Evolutionary conservation across 2,888 invertebrate species (phyloP), one percentile per base, ranked within the genome.

Genomic region (Andrena trimmerana): DNA sequence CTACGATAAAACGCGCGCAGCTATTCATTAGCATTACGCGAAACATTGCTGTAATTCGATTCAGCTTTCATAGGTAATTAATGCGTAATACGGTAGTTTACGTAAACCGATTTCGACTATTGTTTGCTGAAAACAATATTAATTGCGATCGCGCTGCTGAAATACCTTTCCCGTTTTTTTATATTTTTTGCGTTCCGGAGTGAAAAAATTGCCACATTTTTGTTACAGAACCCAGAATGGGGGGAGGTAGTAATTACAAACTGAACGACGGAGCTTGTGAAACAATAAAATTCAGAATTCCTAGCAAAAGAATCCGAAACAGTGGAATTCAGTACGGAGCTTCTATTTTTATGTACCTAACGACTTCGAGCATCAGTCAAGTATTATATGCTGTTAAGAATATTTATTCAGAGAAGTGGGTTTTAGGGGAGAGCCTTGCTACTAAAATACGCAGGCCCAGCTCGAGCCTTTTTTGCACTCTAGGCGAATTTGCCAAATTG

Each of bases 1-100:
- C 16, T n/a, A 3, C 5, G 29, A 48, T 24, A n/a, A 31, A 31
- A 29, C 29, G 31, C 5, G 20, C 31, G 16, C 24, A 50, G 27
- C 3, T 29, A 52, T 33, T 16, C 13, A n/a, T 29, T 2, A 31
- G 48, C 31, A 54, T 29, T 29, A 29, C 20, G 2, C 7, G 69
- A 69, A 62, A 63, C 73, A 66, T 66, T 42, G 59, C 60, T 42
- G 29, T 20, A 20, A 67, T 48, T 42, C 52, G 29, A 67, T 67
- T 68, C 4, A 24, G 24, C 13, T 50, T 67, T 20, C 27, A 48
- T 20, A n/a, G 20, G 13, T 50, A 50, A 29, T 72, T 66, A 78
- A 72, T 52, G 8, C n/a, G 36, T 66, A 68, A 62, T 63, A 10
- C 62, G 6, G n/a, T 20, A 20, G 54, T 48, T 74, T 29, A 29